Evolutionary conservation across 2,113 vertebrate genomes (phyloP).

Genomic region (Eretmochelys imbricata): DNA sequence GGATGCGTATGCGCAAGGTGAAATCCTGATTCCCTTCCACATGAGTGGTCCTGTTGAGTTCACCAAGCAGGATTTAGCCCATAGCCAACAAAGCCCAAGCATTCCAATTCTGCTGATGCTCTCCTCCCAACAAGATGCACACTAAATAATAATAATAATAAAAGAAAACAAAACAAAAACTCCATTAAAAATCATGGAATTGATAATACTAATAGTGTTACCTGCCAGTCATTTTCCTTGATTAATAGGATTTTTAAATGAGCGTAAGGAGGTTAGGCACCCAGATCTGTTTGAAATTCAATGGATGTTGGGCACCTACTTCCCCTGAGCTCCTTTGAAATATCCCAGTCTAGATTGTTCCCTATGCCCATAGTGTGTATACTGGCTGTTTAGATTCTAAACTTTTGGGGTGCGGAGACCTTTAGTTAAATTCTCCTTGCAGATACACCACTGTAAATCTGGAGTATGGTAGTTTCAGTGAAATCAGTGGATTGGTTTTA

Average conservation of each 20-base stretch:
- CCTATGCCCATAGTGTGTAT: background rate
- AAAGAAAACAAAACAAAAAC: fast-evolving
- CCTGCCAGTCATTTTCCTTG: background rate
- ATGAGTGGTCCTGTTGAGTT: background rate
- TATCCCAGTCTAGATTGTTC: background rate
- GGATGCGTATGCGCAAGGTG: background rate
- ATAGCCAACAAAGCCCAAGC: background rate
- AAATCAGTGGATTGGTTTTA: conserved; percentile 37
- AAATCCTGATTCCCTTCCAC: background rate
- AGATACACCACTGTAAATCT: background rate
- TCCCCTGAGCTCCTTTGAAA: background rate
- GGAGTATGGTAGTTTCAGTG: background rate
- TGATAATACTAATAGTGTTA: background rate
- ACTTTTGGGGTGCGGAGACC: background rate
- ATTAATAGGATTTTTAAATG: background rate
- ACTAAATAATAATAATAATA: background rate
- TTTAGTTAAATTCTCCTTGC: background rate
- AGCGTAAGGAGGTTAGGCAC: background rate
- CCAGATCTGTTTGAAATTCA: background rate
- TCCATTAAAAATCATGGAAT: background rate
- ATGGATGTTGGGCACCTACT: background rate
- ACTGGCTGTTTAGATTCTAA: background rate
- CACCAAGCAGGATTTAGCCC: background rate
- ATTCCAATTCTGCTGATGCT: background rate
- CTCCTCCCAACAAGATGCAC: background rate